Percentiles rank a stretch among this genome's conserved stretches.
Conservation (phyloP, 23 tunicate genomes). For the Styela plicata region DNA sequence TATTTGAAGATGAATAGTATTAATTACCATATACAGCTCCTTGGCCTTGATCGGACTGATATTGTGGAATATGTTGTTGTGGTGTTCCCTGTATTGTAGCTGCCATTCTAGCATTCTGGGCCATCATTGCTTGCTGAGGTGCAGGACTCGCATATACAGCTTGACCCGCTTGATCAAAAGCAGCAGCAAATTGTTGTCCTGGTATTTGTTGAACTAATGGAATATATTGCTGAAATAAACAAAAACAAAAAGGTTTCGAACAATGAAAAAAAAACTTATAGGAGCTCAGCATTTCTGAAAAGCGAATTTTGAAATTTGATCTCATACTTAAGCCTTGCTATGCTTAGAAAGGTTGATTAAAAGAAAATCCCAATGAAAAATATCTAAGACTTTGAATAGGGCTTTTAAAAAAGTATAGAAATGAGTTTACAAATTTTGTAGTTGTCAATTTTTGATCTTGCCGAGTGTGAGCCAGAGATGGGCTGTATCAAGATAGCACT, state of each 20-base stretch:
- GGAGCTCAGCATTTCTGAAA: no score
- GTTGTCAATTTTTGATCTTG: no score
- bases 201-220: neutral
- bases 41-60: neutral
- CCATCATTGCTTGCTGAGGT: conserved; percentile 20
- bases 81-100: conserved; percentile 9
- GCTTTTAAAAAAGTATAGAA: no score
- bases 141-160: neutral
- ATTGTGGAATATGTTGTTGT: conserved; percentile 20
- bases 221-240: neutral
- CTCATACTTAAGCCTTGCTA: no score
- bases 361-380: neutral
- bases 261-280: no score
- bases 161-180: neutral
- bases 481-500: no score
- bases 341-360: neutral
- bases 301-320: no score
- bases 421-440: no score
- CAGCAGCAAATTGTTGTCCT: conserved; percentile 15
- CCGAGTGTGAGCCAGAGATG: no score
- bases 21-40: neutral
- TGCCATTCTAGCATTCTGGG: conserved; percentile 12
- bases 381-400: no score
- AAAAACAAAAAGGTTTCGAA: neutral
- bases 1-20: no score